Evolutionary conservation across 2,888 invertebrate species (phyloP).

Genomic region (Ischnus inquisitorius): DNA sequence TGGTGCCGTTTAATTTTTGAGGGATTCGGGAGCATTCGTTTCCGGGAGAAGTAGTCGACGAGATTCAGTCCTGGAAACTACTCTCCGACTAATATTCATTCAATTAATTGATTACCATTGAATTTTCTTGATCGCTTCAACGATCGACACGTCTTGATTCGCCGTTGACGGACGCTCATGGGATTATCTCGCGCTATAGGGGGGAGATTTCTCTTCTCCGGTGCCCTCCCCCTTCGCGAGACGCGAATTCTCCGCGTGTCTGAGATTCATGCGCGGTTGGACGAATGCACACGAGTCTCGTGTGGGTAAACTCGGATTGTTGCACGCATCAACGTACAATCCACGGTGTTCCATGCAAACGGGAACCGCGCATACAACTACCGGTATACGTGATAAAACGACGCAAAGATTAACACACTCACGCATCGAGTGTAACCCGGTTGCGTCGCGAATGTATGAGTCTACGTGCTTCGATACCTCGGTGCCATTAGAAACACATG

Average conservation of each 20-base stretch:
- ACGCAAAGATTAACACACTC: conserved; percentile 44
- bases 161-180: not conserved
- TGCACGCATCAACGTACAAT: conserved; percentile 53
- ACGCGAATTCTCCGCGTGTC: conserved; percentile 63
- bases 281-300: conserved; percentile 60
- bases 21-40: too few species aligned
- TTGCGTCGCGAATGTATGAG: conserved; percentile 16
- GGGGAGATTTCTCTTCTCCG: conserved; percentile 48
- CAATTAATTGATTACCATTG: conserved; percentile 1
- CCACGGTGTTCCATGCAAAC: conserved; percentile 47
- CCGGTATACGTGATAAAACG: conserved; percentile 17
- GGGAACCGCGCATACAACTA: not conserved
- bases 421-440: conserved; percentile 36
- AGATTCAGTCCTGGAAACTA: too few species aligned
- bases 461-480: not conserved
- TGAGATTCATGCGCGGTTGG: conserved; percentile 58
- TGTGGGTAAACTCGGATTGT: conserved; percentile 48
- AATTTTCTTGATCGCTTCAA: not conserved
- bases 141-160: not conserved
- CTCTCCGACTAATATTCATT: too few species aligned
- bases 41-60: too few species aligned
- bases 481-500: not conserved
- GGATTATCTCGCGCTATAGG: conserved; percentile 40
- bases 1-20: too few species aligned
- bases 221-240: conserved; percentile 30